Evolutionary conservation across 2,797 vertebrate species (phyloP).

Genomic region (Enteromius trimaculatus): DNA sequence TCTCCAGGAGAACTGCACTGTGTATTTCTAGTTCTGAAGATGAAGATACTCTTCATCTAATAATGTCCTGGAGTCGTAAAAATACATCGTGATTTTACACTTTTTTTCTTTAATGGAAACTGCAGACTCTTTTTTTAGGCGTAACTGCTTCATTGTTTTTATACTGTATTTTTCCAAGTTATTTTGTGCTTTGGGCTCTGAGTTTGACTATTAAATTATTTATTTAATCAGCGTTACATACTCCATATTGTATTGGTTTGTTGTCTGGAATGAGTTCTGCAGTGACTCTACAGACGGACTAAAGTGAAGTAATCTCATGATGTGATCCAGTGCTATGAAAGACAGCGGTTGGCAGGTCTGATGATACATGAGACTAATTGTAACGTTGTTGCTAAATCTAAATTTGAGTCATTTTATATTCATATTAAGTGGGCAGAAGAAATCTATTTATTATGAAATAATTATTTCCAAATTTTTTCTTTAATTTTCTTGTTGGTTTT

Average conservation of each 20-base stretch:
- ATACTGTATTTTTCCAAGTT: constrained; percentile 47
- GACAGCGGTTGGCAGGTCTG: too few relatives aligned
- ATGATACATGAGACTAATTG: too few relatives aligned
- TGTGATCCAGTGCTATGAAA: too few relatives aligned
- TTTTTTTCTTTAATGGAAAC: background rate
- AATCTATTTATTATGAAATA: too few relatives aligned
- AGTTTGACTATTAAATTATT: constrained; percentile 44
- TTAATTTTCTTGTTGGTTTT: too few relatives aligned
- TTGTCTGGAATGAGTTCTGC: background rate
- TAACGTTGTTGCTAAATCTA: too few relatives aligned
- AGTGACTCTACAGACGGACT: too few relatives aligned
- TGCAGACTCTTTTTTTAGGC: background rate
- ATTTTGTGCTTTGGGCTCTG: constrained; percentile 49
- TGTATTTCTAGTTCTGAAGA: background rate
- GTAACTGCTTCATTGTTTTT: constrained; percentile 33
- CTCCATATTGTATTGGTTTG: background rate
- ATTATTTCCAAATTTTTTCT: too few relatives aligned
- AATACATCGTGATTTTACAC: background rate
- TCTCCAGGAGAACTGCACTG: constrained; percentile 5
- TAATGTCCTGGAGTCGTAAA: background rate
- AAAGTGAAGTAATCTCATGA: background rate
- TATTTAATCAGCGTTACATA: constrained; percentile 34
- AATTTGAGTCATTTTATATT: too few relatives aligned
- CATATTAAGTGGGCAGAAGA: too few relatives aligned
- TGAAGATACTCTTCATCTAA: background rate